phyloP scores from a whole-genome alignment of 2,888 invertebrate species.

The Ormyrus labotus region DNA sequence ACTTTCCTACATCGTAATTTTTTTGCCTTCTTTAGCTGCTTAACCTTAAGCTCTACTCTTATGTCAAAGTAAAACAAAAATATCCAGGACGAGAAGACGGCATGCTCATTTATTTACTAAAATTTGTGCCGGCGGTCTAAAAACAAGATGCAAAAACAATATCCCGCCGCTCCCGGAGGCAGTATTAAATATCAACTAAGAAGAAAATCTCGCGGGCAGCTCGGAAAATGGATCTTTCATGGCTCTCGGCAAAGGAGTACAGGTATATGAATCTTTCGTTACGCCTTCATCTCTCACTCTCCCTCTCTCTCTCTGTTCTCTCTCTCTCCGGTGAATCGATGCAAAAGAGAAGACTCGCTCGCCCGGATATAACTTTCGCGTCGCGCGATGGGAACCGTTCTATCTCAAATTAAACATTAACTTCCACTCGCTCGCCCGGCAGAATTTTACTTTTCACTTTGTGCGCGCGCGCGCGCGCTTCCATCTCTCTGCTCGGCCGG shows the following conservation, averaged over 20 bases:
- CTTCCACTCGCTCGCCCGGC: slow-evolving; percentile 61
- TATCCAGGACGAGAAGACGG: too few relatives aligned
- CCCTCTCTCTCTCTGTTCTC: too few relatives aligned
- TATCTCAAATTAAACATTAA: slow-evolving; percentile 72
- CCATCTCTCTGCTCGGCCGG: background rate
- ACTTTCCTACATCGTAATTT: too few relatives aligned
- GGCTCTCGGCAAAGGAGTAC: background rate
- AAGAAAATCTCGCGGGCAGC: background rate
- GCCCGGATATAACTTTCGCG: slow-evolving; percentile 60
- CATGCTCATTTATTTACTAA: too few relatives aligned
- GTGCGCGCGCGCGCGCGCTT: slow-evolving; percentile 57
- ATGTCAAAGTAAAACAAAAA: too few relatives aligned
- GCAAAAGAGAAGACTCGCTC: slow-evolving; percentile 22
- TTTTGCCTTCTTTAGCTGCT: too few relatives aligned
- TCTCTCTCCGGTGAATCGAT: background rate
- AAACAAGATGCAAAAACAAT: background rate
- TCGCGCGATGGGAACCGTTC: slow-evolving; percentile 60
- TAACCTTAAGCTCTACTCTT: too few relatives aligned
- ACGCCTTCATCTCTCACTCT: background rate
- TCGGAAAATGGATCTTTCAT: slow-evolving; percentile 33
- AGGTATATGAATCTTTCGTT: slow-evolving; percentile 22
- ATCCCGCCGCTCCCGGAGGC: background rate
- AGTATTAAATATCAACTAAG: slow-evolving; percentile 2
- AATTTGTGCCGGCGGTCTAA: too few relatives aligned
- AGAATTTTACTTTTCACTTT: slow-evolving; percentile 69